These are phyloP conservation scores for Enteromius trimaculatus DNA, from an alignment of 2,797 vertebrate species.

Conservation along the genomic window DNA sequence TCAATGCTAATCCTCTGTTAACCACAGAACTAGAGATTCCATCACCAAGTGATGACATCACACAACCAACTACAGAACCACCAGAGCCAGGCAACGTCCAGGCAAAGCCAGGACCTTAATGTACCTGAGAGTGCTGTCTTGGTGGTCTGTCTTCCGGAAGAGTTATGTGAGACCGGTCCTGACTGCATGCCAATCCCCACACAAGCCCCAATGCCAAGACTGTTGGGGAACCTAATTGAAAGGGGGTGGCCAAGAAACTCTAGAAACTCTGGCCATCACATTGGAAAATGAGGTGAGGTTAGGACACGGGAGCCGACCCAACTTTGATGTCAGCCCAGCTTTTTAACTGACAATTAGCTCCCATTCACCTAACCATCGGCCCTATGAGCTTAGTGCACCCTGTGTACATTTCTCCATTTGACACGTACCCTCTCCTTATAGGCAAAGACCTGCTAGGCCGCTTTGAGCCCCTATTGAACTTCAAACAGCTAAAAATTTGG, in stretches of 20 bases:
- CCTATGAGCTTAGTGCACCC: neutral
- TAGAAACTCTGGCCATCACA: constrained; percentile 3
- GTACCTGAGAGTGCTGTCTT: neutral
- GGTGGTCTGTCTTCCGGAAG: neutral
- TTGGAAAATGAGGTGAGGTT: constrained; percentile 20
- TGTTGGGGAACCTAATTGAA: neutral
- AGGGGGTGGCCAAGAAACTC: neutral
- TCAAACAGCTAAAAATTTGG: constrained; percentile 5
- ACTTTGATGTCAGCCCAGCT: neutral
- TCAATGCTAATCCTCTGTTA: neutral
- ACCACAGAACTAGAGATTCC: neutral
- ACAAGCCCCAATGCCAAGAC: neutral
- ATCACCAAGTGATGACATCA: neutral
- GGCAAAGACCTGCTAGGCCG: constrained; percentile 8
- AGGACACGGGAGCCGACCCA: constrained; percentile 10
- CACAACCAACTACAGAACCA: neutral
- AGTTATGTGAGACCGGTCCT: neutral
- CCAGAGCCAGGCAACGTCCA: neutral
- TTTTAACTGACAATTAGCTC: neutral
- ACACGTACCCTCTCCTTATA: neutral
- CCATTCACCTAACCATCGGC: neutral
- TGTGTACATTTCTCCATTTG: neutral
- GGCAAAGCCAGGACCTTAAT: neutral
- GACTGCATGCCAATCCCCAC: neutral
- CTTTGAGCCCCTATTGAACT: neutral